Evolutionary conservation across 2,797 vertebrate species (phyloP).

Genomic region (Anomalospiza imberbis): DNA sequence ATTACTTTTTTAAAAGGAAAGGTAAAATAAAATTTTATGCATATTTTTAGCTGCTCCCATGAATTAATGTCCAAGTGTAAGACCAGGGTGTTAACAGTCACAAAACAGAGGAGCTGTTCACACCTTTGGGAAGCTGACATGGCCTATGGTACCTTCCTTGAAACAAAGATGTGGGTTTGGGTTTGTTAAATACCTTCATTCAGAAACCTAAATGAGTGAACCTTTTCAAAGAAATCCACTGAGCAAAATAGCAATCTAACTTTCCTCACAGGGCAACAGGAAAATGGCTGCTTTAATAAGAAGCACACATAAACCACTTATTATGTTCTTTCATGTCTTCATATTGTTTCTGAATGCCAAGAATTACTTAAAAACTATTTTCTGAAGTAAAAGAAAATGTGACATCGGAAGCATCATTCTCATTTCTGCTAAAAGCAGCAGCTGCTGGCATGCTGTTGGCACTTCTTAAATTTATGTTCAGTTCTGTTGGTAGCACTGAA

Average conservation of each 20-base stretch:
- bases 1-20: background rate
- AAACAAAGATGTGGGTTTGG: background rate
- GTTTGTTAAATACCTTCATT: background rate
- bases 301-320: background rate
- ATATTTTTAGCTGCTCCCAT: background rate
- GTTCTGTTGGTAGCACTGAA: background rate
- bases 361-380: conserved; percentile 1
- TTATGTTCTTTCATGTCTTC: background rate
- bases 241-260: background rate
- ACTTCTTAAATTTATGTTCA: background rate
- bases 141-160: background rate
- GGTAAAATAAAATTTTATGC: conserved; percentile 11
- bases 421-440: background rate
- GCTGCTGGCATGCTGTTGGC: background rate
- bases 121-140: background rate
- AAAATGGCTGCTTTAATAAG: background rate
- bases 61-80: background rate
- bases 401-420: background rate
- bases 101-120: background rate
- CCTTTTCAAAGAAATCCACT: background rate
- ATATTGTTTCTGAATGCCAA: background rate
- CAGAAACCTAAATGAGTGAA: background rate
- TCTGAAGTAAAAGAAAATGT: background rate
- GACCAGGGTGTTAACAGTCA: background rate
- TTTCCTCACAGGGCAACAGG: background rate